Conservation (phyloP, 2,888 invertebrate genomes). For the Thalpophila matura region DNA sequence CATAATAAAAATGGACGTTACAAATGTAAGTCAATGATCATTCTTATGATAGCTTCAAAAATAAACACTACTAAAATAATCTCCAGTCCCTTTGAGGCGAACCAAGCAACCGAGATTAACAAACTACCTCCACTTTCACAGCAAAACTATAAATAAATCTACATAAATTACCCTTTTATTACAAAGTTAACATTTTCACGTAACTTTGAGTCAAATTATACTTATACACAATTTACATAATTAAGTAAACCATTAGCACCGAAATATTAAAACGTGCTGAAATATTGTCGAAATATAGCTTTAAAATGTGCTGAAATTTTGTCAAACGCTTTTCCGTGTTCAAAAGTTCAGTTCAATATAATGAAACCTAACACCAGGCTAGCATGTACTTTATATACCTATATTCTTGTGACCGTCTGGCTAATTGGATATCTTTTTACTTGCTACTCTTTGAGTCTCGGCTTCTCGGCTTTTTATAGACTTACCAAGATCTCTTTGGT, state of each 20-base stretch:
- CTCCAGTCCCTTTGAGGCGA: neutral
- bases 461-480: conserved; percentile 46
- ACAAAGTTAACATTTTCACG: conserved; percentile 16
- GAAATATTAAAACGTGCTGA: conserved; percentile 11
- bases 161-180: conserved; percentile 14
- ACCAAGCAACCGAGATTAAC: neutral
- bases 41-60: too few relatives aligned
- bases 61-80: neutral
- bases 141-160: conserved; percentile 1
- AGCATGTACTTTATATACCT: conserved; percentile 65
- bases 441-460: conserved; percentile 42
- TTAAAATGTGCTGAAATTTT: conserved; percentile 5
- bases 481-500: conserved; percentile 43
- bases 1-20: too few relatives aligned
- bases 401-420: conserved; percentile 57
- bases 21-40: too few relatives aligned
- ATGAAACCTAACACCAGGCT: conserved; percentile 17
- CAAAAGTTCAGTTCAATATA: neutral
- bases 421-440: conserved; percentile 71
- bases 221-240: conserved; percentile 21
- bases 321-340: neutral
- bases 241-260: conserved; percentile 15
- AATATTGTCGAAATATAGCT: neutral
- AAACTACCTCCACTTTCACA: neutral
- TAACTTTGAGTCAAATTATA: conserved; percentile 13